Percentiles rank a stretch among this genome's conserved stretches.
These are phyloP conservation scores for Acanthochromis polyacanthus DNA, from an alignment of 2,113 vertebrate genomes.

Conservation along the genomic window DNA sequence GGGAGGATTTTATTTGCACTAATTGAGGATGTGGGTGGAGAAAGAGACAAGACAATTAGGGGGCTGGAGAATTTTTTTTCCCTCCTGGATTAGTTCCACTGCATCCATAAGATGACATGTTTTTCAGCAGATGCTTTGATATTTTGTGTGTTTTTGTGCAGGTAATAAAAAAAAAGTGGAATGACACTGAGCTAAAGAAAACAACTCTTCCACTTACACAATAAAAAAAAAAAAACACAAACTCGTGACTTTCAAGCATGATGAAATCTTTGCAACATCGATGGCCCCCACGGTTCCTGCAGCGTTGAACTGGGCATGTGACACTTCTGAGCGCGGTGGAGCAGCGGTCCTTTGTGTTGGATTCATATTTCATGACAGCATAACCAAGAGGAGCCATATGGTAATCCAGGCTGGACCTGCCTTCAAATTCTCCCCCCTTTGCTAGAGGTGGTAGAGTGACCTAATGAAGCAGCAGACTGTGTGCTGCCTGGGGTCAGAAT, in stretches of 20 bases:
- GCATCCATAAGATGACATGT: not conserved
- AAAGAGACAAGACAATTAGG: constrained; percentile 36
- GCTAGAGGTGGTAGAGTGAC: constrained; percentile 64
- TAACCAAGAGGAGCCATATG: constrained; percentile 73
- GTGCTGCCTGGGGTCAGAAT: constrained; percentile 67
- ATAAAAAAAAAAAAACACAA: not conserved
- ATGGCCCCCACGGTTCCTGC: constrained; percentile 35
- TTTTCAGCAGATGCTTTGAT: too few relatives aligned
- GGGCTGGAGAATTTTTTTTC: constrained; percentile 19
- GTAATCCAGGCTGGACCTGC: constrained; percentile 73
- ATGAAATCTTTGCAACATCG: constrained; percentile 76
- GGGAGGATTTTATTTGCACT: constrained; percentile 34
- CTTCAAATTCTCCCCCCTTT: constrained; percentile 52
- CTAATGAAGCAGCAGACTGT: constrained; percentile 77
- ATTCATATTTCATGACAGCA: constrained; percentile 76
- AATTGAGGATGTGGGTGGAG: constrained; percentile 49
- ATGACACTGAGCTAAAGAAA: constrained; percentile 31
- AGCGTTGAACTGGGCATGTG: constrained; percentile 31
- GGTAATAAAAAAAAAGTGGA: constrained; percentile 17
- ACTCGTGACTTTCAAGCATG: constrained; percentile 56
- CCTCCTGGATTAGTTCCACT: not conserved
- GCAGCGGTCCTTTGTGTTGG: constrained; percentile 49
- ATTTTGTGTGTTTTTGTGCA: not conserved
- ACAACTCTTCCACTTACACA: constrained; percentile 11
- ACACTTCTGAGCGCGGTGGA: constrained; percentile 61